Percentiles rank a stretch among this genome's conserved stretches.
These are phyloP conservation scores for Cichlasoma orientale DNA, from an alignment of 2,797 vertebrate species.

Conservation along the genomic window DNA sequence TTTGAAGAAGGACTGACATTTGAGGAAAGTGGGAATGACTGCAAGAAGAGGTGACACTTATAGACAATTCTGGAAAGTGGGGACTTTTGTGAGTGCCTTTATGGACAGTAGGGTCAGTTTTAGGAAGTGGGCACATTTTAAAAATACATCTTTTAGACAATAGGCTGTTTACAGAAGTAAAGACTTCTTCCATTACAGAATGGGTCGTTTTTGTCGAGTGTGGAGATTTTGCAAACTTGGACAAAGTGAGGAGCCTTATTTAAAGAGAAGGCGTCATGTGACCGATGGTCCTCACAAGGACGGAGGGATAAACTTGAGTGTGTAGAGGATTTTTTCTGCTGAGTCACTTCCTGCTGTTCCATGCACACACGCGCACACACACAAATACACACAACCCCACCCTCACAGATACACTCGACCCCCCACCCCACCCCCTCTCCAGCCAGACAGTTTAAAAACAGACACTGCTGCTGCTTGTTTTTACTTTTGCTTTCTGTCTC, in stretches of 20 bases:
- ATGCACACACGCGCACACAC: background rate
- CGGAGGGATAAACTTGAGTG: background rate
- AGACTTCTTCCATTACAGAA: background rate
- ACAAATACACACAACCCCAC: no score
- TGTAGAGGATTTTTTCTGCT: background rate
- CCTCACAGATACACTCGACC: no score
- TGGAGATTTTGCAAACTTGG: background rate
- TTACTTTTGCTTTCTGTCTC: slow-evolving; percentile 29
- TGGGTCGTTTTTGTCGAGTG: no score
- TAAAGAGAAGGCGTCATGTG: background rate
- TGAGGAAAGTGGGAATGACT: no score
- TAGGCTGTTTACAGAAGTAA: background rate
- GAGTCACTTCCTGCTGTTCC: background rate
- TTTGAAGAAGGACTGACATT: no score
- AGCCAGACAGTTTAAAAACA: background rate
- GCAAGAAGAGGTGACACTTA: no score
- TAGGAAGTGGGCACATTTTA: background rate
- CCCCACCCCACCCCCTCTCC: background rate
- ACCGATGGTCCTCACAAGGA: background rate
- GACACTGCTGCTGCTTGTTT: background rate
- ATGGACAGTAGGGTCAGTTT: background rate
- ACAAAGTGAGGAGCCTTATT: background rate
- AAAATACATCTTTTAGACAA: background rate
- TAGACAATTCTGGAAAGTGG: no score
- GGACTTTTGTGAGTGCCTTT: background rate